phyloP scores from a whole-genome alignment of 2,113 vertebrate genomes.

The Centropristis striata region DNA sequence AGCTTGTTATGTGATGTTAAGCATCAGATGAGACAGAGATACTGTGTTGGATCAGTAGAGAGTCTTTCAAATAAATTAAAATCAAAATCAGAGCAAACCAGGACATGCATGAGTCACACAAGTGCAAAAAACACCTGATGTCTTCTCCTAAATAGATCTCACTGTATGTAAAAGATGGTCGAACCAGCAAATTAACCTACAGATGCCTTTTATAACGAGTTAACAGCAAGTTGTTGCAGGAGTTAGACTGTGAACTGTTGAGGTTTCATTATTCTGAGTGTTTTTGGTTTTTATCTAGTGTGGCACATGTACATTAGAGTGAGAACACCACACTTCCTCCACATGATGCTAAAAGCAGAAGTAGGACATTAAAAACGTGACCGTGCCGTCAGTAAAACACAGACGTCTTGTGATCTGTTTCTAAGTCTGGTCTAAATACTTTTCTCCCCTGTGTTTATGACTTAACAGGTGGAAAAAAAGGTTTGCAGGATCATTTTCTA shows the following conservation, averaged over 20 bases:
- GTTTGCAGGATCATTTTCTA: too few relatives aligned
- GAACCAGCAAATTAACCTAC: not conserved
- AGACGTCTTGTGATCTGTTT: too few relatives aligned
- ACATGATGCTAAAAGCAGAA: constrained; percentile 34
- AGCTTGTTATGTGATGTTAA: constrained; percentile 35
- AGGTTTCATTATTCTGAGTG: not conserved
- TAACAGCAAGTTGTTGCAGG: not conserved
- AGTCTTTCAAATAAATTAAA: constrained; percentile 19
- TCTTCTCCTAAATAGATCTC: not conserved
- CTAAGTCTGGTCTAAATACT: too few relatives aligned
- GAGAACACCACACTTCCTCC: not conserved
- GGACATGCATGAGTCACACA: constrained; percentile 60
- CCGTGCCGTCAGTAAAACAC: constrained; percentile 9
- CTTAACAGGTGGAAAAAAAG: too few relatives aligned
- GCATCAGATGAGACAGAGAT: constrained; percentile 11
- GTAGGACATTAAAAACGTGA: not conserved
- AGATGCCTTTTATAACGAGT: not conserved
- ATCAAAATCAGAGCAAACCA: constrained; percentile 57
- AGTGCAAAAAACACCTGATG: constrained; percentile 18
- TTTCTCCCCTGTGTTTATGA: too few relatives aligned
- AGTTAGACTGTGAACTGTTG: not conserved
- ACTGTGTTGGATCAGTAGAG: constrained; percentile 26
- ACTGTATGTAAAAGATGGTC: constrained; percentile 6
- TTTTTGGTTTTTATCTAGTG: not conserved
- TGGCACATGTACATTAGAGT: constrained; percentile 8